Base-by-base conservation (phyloP, 2,888 invertebrate species). In the Drosophila fungiperda region DNA sequence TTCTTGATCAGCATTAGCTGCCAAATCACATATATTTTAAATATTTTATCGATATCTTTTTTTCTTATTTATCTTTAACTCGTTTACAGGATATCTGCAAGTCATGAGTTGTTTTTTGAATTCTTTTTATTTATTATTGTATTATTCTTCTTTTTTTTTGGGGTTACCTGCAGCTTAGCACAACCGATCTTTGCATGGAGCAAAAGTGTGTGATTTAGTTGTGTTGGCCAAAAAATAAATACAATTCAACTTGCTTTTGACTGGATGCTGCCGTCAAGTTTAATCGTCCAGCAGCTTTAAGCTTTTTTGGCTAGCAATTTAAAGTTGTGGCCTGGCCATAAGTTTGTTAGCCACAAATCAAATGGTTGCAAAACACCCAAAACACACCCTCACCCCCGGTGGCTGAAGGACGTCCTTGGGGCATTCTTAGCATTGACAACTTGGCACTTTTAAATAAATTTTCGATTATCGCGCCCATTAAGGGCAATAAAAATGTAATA, bases 401-500 rank as follows among this genome's bases (percentile, higher is more conserved):
- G 29, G 35, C 49, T 40, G 55, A 54, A 62, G 62, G 73, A 50
- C 36, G 63, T 60, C 80, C 67, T 40, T 36, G 64, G 40, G 71
- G 74, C 73, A 62, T 73, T 73, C 49, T 50, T 70, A 68, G 65
- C 72, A 70, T 77, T 81, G 81, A 81, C 81, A 81, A 80, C 81
- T 80, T 80, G 71, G 71, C 78, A 81, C 82, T 82, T 83, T 83
- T 89, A 90, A 90, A 90, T 90, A 90, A 88, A 90, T 86, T 90
- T 90, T 88, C 89, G 89, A 90, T 90, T 90, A 90, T 90, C 91
- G 87, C 82, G 79, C 68, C 81, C 89, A 88, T 90, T 90, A 86
- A 85, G 82, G 90, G 91, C 87, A 90, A 90, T 90, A 90, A 90
- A 90, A 90, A 83, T 76, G 82, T 81, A 90, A 90, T 90, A 90